Evolutionary conservation across 2,797 vertebrate genomes (phyloP).

Genomic region (Acrossocheilus wenchowensis): DNA sequence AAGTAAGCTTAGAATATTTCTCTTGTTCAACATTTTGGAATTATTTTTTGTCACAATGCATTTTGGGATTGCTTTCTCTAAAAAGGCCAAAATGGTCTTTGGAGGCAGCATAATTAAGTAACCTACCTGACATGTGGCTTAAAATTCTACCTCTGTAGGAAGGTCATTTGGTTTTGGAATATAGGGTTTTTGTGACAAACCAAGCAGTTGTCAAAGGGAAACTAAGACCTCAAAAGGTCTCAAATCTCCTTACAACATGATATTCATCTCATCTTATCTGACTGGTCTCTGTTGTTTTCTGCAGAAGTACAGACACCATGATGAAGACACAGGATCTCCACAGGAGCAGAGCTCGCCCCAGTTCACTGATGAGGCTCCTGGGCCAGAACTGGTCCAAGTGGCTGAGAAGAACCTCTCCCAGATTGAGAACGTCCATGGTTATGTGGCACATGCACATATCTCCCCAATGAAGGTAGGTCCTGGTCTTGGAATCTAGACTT

Average conservation of each 20-base stretch:
- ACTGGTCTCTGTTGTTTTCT: conserved; percentile 25
- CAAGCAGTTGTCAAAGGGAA: background rate
- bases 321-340: conserved; percentile 85
- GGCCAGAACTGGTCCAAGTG: conserved; percentile 91
- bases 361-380: conserved; percentile 81
- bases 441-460: conserved; percentile 94
- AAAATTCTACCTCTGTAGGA: background rate
- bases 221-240: background rate
- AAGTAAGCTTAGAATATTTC: background rate
- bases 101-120: background rate
- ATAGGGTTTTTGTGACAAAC: background rate
- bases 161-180: background rate
- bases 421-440: conserved; percentile 93
- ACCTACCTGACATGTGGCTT: background rate
- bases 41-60: background rate
- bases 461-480: conserved; percentile 92
- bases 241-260: background rate
- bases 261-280: background rate
- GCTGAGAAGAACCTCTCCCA: conserved; percentile 93
- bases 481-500: background rate
- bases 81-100: background rate
- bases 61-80: background rate
- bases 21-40: background rate
- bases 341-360: conserved; percentile 89
- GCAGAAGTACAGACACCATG: conserved; percentile 93